These are phyloP conservation scores for Nomada hirtipes DNA, from an alignment of 2,888 invertebrate species.

Conservation along the genomic window DNA sequence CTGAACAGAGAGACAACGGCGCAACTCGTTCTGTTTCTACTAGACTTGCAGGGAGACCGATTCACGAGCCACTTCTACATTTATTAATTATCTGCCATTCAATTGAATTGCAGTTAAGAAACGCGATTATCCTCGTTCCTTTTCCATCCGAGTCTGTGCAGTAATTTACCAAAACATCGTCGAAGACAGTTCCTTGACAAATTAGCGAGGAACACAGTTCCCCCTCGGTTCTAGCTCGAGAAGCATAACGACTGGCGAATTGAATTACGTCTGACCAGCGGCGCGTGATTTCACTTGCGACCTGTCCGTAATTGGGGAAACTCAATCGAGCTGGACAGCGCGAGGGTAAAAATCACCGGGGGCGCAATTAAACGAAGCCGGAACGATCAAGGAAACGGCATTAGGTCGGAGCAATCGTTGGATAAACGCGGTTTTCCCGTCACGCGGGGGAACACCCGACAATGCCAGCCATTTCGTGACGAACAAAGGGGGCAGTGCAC, in stretches of 20 bases:
- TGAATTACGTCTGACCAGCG: slow-evolving; percentile 10
- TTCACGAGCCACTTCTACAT: too few species aligned
- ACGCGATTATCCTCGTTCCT: too few species aligned
- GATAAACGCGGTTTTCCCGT: neutral
- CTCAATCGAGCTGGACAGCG: neutral
- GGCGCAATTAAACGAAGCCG: neutral
- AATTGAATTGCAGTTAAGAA: too few species aligned
- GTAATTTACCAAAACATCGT: neutral
- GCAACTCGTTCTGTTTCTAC: neutral
- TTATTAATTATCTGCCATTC: too few species aligned
- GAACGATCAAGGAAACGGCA: slow-evolving; percentile 25
- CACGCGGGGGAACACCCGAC: slow-evolving; percentile 6
- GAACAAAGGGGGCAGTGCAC: slow-evolving; percentile 39
- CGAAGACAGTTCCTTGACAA: neutral
- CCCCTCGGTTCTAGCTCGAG: neutral
- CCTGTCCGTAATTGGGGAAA: neutral
- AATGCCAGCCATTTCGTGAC: neutral
- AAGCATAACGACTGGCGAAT: neutral
- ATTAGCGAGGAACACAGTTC: neutral
- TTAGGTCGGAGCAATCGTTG: neutral
- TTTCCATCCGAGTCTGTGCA: too few species aligned
- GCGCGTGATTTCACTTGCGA: slow-evolving; percentile 6
- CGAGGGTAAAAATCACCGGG: neutral
- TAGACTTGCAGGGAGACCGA: too few species aligned
- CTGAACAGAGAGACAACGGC: neutral